Evolutionary conservation across 2,113 vertebrate genomes (phyloP), one percentile per base, ranked within the genome.

Genomic region (Speoplatyrhinus poulsoni): DNA sequence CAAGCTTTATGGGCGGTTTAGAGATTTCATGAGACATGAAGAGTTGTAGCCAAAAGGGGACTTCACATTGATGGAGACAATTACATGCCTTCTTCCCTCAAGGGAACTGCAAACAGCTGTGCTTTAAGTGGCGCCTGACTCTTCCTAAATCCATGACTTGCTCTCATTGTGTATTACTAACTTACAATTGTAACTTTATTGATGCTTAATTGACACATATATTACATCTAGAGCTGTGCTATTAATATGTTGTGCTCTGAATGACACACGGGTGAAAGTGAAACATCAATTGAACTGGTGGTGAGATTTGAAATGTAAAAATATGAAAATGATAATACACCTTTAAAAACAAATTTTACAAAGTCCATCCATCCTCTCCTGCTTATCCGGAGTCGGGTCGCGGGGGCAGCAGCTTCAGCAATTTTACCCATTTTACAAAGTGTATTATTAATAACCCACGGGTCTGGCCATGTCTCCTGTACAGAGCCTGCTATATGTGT

Each of bases 401-500:
- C n/a, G n/a, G n/a, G n/a, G n/a, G n/a, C n/a, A n/a, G n/a, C n/a
- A n/a, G n/a, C n/a, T n/a, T n/a, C n/a, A n/a, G n/a, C n/a, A n/a
- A n/a, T n/a, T n/a, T n/a, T n/a, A n/a, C n/a, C n/a, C 26, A 26
- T 1, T 26, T 26, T 26, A 26, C 26, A 26, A 26, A 26, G 26
- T 26, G 26, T 26, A 26, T 26, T 26, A 26, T 62, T 57, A 1
- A 73, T 41, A 41, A 6, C 36, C 36, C 36, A 5, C 36, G 5
- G 4, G 36, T 41, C 36, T 41, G 36, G 36, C 36, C 36, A 41
- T 41, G 5, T 78, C 52, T 64, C 74, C 49, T 85, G 63, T 15
- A 69, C 89, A 98, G 97, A 95, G 94, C 8, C 82, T 91, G 46
- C 90, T 99, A 41, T 98, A 96, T 0, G 93, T 94, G 6, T 92